Evolutionary conservation across 2,888 invertebrate genomes (phyloP), one percentile per base, ranked within the genome.

Genomic region (Lithosia quadra): DNA sequence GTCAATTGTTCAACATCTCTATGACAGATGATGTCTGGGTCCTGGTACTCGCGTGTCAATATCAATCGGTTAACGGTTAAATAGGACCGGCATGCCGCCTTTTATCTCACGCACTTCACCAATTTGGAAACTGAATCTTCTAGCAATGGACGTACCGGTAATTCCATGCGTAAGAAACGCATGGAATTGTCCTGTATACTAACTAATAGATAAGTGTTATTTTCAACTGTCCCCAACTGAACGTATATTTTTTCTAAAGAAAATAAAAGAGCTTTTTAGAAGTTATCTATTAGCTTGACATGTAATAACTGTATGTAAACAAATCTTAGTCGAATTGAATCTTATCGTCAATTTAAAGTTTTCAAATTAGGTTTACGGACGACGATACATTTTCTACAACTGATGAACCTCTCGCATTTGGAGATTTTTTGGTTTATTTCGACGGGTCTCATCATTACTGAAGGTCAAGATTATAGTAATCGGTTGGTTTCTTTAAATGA

Each of bases 31-130:
- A 67, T 49, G 65, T 68, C 65, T 60, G 59, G 49, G 66, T 67
- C 65, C 63, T 63, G 49, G 66, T 67, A 70, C 66, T 67, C 39
- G n/a, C 43, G 57, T 69, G 79, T 76, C 78, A 77, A 79, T 74
- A 74, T 43, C 65, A 64, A 56, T 61, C 68, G n/a, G 75, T 77
- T 73, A 71, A 72, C 77, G 62, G 65, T 63, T 72, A 67, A 61
- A 65, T 69, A 72, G 65, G 71, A 72, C 68, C 18, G 36, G 60
- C 13, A 9, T 79, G 81, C 71, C 66, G 68, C 63, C 73, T 80
- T 80, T 80, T 74, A 79, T 80, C 69, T 71, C 71, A 68, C 73
- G 65, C 70, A 68, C 66, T 73, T 67, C 63, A 73, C 70, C 63
- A 67, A 69, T 72, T 71, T 63, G 62, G 64, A 71, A 66, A 39